phyloP scores from a whole-genome alignment of 2,113 vertebrate species.

The Aegypius monachus region DNA sequence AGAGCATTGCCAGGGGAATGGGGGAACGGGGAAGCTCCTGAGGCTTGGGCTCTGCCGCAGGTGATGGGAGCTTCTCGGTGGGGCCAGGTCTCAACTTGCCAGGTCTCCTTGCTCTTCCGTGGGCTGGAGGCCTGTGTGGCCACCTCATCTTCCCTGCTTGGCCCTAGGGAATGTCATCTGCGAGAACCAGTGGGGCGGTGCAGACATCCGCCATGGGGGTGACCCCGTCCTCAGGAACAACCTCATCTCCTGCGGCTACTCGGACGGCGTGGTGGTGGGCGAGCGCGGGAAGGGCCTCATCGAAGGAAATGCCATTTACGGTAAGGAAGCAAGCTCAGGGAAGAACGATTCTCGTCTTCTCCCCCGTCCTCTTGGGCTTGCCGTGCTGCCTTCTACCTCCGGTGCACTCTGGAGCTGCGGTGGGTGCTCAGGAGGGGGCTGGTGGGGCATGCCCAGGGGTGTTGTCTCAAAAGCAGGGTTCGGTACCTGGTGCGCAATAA shows the following conservation, averaged over 20 bases:
- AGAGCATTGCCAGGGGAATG: too few species aligned
- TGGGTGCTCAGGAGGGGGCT: background rate
- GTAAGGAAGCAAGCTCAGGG: conserved; percentile 50
- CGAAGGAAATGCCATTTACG: conserved; percentile 88
- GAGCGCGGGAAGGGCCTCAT: conserved; percentile 86
- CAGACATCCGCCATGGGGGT: conserved; percentile 85
- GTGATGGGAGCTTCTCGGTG: background rate
- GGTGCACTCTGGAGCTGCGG: fast-evolving
- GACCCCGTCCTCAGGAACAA: conserved; percentile 87
- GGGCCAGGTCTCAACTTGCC: background rate
- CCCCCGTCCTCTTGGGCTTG: background rate
- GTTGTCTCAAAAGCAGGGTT: too few species aligned
- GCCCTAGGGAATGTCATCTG: conserved; percentile 85
- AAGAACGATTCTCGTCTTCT: fast-evolving
- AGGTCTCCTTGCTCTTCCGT: background rate
- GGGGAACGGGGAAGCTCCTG: background rate
- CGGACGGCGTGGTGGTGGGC: conserved; percentile 87
- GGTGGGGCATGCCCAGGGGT: background rate
- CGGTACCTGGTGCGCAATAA: too few species aligned
- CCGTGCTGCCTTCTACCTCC: too few species aligned
- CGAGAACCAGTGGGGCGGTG: conserved; percentile 91
- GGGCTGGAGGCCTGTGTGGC: background rate
- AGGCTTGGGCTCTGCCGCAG: background rate
- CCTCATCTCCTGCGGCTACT: conserved; percentile 88
- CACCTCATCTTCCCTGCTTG: background rate